phyloP scores from a whole-genome alignment of 37 sponge, comb jelly and placozoan species.

The Amphimedon queenslandica region DNA sequence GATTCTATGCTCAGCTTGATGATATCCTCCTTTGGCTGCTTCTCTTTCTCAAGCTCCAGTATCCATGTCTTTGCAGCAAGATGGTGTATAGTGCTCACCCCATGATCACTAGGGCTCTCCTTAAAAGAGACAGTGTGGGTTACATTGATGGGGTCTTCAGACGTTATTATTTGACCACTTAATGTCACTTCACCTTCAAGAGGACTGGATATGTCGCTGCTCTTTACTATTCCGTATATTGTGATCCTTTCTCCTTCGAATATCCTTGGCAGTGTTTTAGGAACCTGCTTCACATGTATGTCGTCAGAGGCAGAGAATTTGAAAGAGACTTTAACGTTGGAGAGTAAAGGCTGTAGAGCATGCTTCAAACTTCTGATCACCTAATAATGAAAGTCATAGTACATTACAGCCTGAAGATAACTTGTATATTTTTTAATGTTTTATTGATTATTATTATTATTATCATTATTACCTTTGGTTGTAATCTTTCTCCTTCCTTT shows the following conservation, averaged over 20 bases:
- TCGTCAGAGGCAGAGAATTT: background rate
- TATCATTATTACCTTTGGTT: conserved; percentile 37
- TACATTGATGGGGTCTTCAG: conserved; percentile 3
- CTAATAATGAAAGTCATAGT: background rate
- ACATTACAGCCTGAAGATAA: background rate
- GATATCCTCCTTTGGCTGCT: conserved; percentile 31
- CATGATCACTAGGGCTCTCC: background rate
- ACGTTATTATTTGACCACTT: background rate
- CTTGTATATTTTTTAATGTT: no score
- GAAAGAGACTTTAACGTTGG: conserved; percentile 6
- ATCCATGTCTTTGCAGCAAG: conserved; percentile 50
- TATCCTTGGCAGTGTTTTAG: conserved; percentile 39
- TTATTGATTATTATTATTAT: no score
- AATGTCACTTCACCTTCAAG: conserved; percentile 2
- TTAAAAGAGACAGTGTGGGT: background rate
- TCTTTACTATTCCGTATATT: conserved; percentile 56
- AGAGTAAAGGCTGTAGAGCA: conserved; percentile 21
- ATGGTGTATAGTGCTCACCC: conserved; percentile 59
- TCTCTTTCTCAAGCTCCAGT: background rate
- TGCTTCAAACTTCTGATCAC: conserved; percentile 33
- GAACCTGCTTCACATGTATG: conserved; percentile 5
- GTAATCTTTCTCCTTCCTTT: conserved; percentile 37
- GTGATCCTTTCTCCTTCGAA: conserved; percentile 63
- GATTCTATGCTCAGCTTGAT: conserved; percentile 50
- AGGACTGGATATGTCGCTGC: background rate